Conservation (phyloP, 1,140 invertebrate genomes). For the Diplogasteroides magnus region DNA sequence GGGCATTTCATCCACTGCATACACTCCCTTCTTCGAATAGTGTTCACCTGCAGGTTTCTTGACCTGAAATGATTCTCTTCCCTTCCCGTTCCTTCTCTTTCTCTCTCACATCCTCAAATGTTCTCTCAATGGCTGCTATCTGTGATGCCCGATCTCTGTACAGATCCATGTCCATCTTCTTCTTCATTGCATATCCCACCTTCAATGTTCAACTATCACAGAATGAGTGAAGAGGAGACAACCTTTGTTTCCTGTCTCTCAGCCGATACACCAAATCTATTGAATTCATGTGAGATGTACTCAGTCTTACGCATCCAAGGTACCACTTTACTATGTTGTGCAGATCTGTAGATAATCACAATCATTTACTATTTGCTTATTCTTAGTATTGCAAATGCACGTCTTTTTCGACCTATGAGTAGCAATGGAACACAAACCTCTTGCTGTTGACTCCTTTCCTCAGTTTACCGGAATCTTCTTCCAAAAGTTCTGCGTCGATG, state of each 20-base stretch:
- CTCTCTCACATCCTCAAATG: conserved; percentile 85
- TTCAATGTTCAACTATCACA: not conserved
- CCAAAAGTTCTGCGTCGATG: conserved; percentile 82
- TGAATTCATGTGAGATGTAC: conserved; percentile 97
- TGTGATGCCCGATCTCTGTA: conserved; percentile 96
- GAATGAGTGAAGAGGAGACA: conserved; percentile 87
- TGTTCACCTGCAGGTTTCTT: conserved; percentile 71
- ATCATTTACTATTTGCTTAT: conserved; percentile 65
- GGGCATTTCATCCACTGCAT: conserved; percentile 79
- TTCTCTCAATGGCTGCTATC: conserved; percentile 93
- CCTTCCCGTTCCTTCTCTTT: no score
- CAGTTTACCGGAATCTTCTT: conserved; percentile 68
- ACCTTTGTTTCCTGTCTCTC: conserved; percentile 67
- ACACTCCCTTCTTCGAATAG: conserved; percentile 87
- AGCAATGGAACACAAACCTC: not conserved
- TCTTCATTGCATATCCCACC: conserved; percentile 60
- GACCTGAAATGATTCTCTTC: conserved; percentile 28
- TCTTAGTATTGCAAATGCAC: not conserved
- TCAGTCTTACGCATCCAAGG: conserved; percentile 95
- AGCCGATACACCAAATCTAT: conserved; percentile 81
- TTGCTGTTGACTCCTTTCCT: not conserved
- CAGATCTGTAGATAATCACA: conserved; percentile 65
- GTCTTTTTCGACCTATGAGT: no score
- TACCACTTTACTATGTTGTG: conserved; percentile 76
- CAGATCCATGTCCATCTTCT: conserved; percentile 74